Base-by-base conservation (phyloP, 2,888 invertebrate species). In the Arrhopalites spinosus region DNA sequence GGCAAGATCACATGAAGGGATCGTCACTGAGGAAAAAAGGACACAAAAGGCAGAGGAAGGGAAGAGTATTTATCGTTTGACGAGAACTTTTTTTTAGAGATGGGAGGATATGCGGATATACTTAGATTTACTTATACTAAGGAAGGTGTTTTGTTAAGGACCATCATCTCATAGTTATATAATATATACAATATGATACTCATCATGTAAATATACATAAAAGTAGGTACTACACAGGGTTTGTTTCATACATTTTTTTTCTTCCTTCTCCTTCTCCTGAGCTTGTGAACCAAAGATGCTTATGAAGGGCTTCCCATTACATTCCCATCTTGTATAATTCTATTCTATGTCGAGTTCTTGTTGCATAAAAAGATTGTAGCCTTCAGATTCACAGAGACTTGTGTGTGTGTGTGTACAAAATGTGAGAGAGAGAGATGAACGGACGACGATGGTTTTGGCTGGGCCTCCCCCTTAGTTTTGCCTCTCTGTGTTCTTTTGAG, bases 361-460 rank as follows among this genome's bases (percentile, higher is more conserved):
- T 13, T 30, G 66, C 66, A 67, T 67, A 67, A 67, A 67, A 64
- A 67, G 43, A 23, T 67, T 67, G 23, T 43, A 43, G 43, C 66
- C 66, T 43, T 67, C 66, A 67, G 43, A 67, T 43, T 23, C 36
- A 36, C 36, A 36, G 36, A 36, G 36, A 11, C 11, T 36, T 36
- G 36, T 36, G 36, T 11, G 36, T 36, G 36, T 36, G 36, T 36
- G 36, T 36, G 36, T 36, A 36, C 36, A 36, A 3, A 36, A n/a
- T n/a, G n/a, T n/a, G n/a, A n/a, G n/a, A n/a, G n/a, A n/a, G n/a
- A n/a, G n/a, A n/a, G n/a, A n/a, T n/a, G n/a, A n/a, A n/a, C n/a
- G n/a, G n/a, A n/a, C n/a, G n/a, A n/a, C n/a, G n/a, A n/a, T n/a
- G n/a, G n/a, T n/a, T n/a, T n/a, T n/a, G n/a, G n/a, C n/a, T 36